Evolutionary conservation across 2,888 invertebrate species (phyloP).

Genomic region (Augochlorella aurata): DNA sequence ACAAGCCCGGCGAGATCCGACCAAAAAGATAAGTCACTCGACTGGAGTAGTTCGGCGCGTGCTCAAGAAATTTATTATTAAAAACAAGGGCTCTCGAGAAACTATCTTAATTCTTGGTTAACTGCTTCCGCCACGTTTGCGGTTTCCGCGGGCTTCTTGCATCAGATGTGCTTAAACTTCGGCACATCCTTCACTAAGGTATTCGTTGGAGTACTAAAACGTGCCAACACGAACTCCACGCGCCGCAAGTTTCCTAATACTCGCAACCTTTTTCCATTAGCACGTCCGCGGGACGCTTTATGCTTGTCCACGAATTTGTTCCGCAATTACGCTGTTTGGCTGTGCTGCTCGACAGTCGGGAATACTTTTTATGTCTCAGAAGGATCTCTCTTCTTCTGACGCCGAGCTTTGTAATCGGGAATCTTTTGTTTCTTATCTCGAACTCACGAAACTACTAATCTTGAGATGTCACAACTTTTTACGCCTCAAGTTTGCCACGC

Average conservation of each 20-base stretch:
- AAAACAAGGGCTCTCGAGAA: constrained; percentile 65
- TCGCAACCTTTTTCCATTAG: constrained; percentile 55
- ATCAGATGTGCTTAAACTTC: constrained; percentile 54
- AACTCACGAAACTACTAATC: neutral
- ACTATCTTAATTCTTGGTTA: constrained; percentile 70
- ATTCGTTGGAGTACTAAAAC: constrained; percentile 56
- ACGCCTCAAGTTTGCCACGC: neutral
- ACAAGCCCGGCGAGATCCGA: neutral
- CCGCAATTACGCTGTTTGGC: constrained; percentile 24
- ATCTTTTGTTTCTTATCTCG: neutral
- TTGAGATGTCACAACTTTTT: neutral
- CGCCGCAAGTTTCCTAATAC: constrained; percentile 51
- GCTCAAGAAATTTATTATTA: constrained; percentile 70
- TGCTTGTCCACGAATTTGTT: constrained; percentile 38
- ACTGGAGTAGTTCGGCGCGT: constrained; percentile 59
- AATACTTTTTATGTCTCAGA: neutral
- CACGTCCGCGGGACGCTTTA: constrained; percentile 43
- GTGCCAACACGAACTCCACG: constrained; percentile 50
- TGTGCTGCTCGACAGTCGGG: neutral
- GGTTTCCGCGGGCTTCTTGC: constrained; percentile 43
- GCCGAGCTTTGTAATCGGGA: neutral
- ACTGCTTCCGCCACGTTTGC: constrained; percentile 55
- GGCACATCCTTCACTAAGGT: constrained; percentile 54
- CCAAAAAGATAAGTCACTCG: constrained; percentile 53
- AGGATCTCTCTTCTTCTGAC: neutral